These are phyloP conservation scores for Coranthus polyacanthus DNA, from an alignment of 2,797 vertebrate species.

Conservation along the genomic window DNA sequence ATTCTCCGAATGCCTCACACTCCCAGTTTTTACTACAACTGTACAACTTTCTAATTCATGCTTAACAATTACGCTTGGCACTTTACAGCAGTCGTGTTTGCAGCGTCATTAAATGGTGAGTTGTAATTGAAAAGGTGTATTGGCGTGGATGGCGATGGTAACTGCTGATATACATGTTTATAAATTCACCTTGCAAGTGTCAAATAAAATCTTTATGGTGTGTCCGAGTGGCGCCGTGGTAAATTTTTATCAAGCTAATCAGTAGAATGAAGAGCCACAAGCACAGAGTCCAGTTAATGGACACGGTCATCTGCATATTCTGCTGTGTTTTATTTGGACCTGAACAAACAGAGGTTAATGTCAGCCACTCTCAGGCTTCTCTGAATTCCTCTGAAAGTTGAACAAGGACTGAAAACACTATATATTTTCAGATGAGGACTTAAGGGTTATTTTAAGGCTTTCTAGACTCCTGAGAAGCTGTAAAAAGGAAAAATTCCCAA, in stretches of 20 bases:
- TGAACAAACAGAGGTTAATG: slow-evolving; percentile 13
- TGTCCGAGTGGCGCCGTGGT: slow-evolving; percentile 21
- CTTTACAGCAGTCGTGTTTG: slow-evolving; percentile 28
- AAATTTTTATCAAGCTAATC: slow-evolving; percentile 62
- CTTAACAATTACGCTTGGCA: slow-evolving; percentile 32
- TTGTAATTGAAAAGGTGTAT: slow-evolving; percentile 64
- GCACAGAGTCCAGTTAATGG: slow-evolving; percentile 11
- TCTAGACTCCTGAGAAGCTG: too few species aligned
- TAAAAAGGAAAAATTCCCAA: too few species aligned
- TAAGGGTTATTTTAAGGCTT: too few species aligned
- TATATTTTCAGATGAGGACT: too few species aligned
- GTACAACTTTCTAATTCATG: slow-evolving; percentile 41
- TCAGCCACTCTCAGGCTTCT: neutral
- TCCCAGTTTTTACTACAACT: slow-evolving; percentile 30
- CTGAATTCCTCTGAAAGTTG: neutral
- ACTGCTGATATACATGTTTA: slow-evolving; percentile 53
- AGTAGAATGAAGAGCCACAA: slow-evolving; percentile 40
- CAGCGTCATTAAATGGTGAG: slow-evolving; percentile 43
- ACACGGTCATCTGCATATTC: slow-evolving; percentile 30
- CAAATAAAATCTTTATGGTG: slow-evolving; percentile 64
- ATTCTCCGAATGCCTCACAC: neutral
- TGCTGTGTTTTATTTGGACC: slow-evolving; percentile 3
- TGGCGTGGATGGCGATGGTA: slow-evolving; percentile 20
- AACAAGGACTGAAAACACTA: neutral
- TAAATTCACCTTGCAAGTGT: slow-evolving; percentile 64